These are phyloP conservation scores for Cygnus buccinator DNA, from an alignment of 2,113 vertebrate genomes.

Conservation along the genomic window DNA sequence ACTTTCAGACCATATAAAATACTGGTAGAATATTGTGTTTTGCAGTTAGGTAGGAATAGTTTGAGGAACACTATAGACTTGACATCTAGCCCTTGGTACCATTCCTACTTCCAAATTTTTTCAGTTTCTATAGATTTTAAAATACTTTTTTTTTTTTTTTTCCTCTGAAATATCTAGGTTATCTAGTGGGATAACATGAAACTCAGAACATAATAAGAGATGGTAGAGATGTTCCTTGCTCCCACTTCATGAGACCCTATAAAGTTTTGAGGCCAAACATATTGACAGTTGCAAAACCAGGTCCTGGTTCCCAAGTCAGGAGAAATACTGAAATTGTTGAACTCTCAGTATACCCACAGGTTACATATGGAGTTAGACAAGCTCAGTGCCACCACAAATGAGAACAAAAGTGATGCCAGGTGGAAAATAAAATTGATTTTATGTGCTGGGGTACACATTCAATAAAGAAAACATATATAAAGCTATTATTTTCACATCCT, in stretches of 20 bases:
- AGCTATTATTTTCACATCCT: neutral
- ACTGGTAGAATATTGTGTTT: neutral
- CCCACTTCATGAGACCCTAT: neutral
- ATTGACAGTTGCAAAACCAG: neutral
- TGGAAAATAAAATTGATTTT: neutral
- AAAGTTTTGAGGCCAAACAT: neutral
- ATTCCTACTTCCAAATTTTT: neutral
- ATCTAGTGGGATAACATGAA: neutral
- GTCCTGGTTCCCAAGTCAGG: neutral
- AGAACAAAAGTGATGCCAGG: neutral
- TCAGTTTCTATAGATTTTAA: neutral
- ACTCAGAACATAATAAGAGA: neutral
- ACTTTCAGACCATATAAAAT: neutral
- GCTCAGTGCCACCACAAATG: neutral
- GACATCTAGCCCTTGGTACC: neutral
- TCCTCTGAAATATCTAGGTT: neutral
- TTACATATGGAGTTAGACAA: neutral
- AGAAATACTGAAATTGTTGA: neutral
- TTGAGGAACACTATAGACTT: neutral
- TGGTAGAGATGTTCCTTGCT: neutral
- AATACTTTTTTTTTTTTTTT: neutral
- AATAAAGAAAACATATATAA: neutral
- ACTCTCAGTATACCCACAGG: neutral
- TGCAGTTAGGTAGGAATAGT: neutral
- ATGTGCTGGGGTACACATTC: neutral